A percentile compares a stretch with the other conserved stretches of the same genome.
Evolutionary conservation across 2,113 vertebrate genomes (phyloP).

Genomic region (Cynopterus brachyotis): DNA sequence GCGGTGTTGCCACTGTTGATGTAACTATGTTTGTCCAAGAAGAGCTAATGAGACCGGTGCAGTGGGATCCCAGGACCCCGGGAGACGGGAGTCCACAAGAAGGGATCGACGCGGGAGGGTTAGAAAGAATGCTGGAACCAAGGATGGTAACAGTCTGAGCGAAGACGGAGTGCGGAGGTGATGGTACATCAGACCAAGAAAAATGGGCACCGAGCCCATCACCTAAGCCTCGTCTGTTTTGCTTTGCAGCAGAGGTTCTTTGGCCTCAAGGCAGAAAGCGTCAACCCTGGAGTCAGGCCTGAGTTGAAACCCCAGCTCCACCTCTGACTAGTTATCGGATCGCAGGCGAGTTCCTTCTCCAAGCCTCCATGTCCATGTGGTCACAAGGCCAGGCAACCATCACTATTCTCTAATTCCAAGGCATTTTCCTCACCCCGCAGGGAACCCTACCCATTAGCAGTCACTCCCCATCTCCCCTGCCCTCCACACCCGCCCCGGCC

Average conservation of each 20-base stretch:
- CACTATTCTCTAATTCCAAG: not conserved
- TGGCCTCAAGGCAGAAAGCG: fast-evolving
- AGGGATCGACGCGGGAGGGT: not conserved
- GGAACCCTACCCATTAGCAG: not conserved
- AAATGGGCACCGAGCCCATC: not conserved
- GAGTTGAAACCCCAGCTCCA: not conserved
- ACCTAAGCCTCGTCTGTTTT: not conserved
- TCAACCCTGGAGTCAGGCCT: not conserved
- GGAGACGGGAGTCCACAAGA: not conserved
- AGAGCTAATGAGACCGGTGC: not conserved
- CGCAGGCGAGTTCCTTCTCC: not conserved
- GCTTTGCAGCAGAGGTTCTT: not conserved
- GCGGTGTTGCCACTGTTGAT: no score
- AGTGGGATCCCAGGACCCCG: not conserved
- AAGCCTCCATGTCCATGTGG: not conserved
- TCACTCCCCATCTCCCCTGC: fast-evolving
- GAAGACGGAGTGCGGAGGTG: not conserved
- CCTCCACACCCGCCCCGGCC: not conserved
- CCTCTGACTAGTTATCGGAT: not conserved
- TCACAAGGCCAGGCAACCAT: not conserved
- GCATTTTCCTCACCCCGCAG: not conserved
- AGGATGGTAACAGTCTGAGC: not conserved
- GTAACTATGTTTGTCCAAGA: not conserved
- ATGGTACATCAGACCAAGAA: not conserved
- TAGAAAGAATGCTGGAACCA: not conserved